phyloP scores from a whole-genome alignment of 2,797 vertebrate genomes.

The Echeneis naucrates region DNA sequence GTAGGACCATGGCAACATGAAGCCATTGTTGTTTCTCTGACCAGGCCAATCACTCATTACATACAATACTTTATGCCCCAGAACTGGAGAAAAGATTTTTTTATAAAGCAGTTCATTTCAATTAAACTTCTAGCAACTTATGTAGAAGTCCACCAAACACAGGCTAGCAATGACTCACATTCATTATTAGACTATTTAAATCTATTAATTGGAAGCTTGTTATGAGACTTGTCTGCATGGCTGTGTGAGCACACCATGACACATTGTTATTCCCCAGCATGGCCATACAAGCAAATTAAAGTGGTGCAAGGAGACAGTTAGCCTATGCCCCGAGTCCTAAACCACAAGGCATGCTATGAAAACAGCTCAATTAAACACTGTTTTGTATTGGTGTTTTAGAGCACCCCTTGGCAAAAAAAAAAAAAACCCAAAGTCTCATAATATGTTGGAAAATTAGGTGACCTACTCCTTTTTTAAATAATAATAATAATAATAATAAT shows the following conservation, averaged over 20 bases:
- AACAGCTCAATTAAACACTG: constrained; percentile 36
- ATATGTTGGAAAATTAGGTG: constrained; percentile 26
- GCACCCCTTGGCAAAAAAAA: constrained; percentile 21
- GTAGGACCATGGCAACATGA: neutral
- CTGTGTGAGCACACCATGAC: constrained; percentile 29
- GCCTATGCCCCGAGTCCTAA: constrained; percentile 44
- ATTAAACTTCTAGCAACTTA: neutral
- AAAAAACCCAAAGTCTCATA: neutral
- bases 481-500: constrained; percentile 8
- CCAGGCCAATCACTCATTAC: no score
- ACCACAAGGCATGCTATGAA: constrained; percentile 35
- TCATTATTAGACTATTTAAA: constrained; percentile 10
- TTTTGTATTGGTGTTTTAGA: constrained; percentile 28
- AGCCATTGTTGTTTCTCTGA: neutral
- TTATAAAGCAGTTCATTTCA: neutral
- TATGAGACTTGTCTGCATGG: constrained; percentile 22
- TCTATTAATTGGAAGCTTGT: constrained; percentile 33
- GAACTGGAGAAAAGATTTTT: neutral
- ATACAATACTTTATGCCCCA: neutral
- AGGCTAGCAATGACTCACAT: neutral
- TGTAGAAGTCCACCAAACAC: neutral
- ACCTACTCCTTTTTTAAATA: constrained; percentile 30
- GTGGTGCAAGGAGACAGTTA: constrained; percentile 57
- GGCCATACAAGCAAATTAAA: constrained; percentile 54
- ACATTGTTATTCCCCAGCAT: constrained; percentile 51